phyloP scores from a whole-genome alignment of 30 jellyfish, hydroid and myxozoan species.

The Clytia hemisphaerica region DNA sequence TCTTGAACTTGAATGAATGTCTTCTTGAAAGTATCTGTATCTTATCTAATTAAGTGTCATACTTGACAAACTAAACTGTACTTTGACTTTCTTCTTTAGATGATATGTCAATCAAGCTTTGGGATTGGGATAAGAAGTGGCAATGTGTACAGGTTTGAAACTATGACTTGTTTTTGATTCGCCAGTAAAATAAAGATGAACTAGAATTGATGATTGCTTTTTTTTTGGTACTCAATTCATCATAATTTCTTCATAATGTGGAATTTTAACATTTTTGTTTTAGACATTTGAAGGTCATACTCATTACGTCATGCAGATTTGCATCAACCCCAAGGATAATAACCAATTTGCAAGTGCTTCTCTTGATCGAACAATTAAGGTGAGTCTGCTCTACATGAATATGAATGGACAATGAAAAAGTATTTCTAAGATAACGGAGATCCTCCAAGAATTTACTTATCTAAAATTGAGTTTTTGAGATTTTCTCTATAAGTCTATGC shows the following conservation, averaged over 20 bases:
- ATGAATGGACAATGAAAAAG: no score
- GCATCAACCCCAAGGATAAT: slow-evolving; percentile 94
- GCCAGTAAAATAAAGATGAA: no score
- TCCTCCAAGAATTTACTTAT: no score
- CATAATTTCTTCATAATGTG: not conserved
- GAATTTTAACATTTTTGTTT: not conserved
- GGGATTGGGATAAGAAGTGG: slow-evolving; percentile 99
- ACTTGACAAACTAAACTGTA: no score
- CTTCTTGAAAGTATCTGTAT: no score
- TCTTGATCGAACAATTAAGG: slow-evolving; percentile 96
- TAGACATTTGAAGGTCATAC: slow-evolving; percentile 98
- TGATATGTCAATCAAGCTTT: slow-evolving; percentile 91
- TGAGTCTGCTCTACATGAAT: no score
- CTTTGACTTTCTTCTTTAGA: slow-evolving; percentile 43
- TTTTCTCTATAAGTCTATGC: no score
- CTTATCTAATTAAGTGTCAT: no score
- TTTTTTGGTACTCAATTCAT: not conserved
- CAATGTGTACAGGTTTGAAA: slow-evolving; percentile 75
- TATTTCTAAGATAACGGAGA: no score
- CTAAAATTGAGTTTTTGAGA: no score
- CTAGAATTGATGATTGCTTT: not conserved
- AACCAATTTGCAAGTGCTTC: slow-evolving; percentile 99
- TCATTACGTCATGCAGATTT: slow-evolving; percentile 96
- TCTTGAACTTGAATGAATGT: slow-evolving; percentile 1
- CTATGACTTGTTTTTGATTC: no score